Base-by-base conservation (phyloP, 2,113 vertebrate species). In the Onychostruthus taczanowskii region DNA sequence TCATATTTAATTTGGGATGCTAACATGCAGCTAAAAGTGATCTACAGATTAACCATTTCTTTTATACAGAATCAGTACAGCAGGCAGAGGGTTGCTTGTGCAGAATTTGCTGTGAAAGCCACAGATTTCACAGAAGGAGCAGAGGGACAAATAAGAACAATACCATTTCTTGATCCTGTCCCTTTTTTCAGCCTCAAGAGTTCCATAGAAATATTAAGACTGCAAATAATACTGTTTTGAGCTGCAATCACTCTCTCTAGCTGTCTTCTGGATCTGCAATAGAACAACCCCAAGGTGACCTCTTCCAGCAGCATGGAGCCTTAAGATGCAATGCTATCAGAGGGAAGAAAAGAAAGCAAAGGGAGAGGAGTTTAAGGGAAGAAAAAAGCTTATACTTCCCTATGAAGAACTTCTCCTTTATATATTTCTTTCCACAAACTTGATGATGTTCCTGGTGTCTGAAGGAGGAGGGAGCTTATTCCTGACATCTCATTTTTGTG, bases 1-100 rank as follows among this genome's bases (percentile, higher is more conserved):
- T 90, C 93, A 96, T 80, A 93, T 96, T 98, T 97, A 92, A 95
- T 95, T 96, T 97, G 49, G 87, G 95, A 93, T 94, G 93, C 73
- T 96, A 95, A 93, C 82, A 83, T 66, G 92, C 87, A 96, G 90
- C 93, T 90, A 46, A 82, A 96, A 84, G 52, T 92, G 81, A 96
- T 92, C 70, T 94, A 92, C 84, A 70, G 79, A 94, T 97, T 97
- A 95, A 97, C 93, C 94, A 33, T 93, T 96, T 95, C 66, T 81
- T 90, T 68, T 46, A 20, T 72, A 27, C 0, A 8, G 56, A 17
- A 77, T 7, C 0, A 3, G 53, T 26, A n/a, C 24, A 47, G 30
- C 28, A 62, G 87, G 52, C n/a, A 50, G 50, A 39, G 31, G 21
- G 11, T 13, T 87, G 37, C 49, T 94, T 0, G 0, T 39, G 63